These are phyloP conservation scores for Rhopilema esculentum DNA, from an alignment of 30 jellyfish, hydroid and myxozoan genomes.

Conservation along the genomic window DNA sequence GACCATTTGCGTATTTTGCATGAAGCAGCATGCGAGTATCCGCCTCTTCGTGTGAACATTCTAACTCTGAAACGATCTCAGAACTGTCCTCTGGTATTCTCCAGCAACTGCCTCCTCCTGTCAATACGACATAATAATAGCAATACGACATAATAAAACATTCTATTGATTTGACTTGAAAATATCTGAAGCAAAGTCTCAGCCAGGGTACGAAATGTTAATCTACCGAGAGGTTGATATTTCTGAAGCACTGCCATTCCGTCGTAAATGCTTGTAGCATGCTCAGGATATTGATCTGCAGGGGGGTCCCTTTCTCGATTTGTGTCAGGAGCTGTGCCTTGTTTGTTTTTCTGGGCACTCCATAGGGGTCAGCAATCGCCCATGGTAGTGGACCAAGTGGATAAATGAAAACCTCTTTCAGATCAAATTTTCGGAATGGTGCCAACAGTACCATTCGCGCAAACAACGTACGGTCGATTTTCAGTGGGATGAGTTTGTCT, in stretches of 20 bases:
- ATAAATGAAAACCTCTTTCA: conserved; percentile 56
- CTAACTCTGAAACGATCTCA: conserved; percentile 49
- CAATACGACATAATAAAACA: neutral
- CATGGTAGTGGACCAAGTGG: conserved; percentile 65
- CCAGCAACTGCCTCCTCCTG: neutral
- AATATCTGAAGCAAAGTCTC: conserved; percentile 27
- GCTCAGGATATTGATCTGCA: conserved; percentile 49
- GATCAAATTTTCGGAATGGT: conserved; percentile 45
- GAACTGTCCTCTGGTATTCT: neutral
- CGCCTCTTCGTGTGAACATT: conserved; percentile 72
- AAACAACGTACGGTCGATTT: conserved; percentile 25
- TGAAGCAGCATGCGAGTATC: conserved; percentile 69
- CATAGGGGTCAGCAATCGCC: conserved; percentile 44
- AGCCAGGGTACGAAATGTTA: too few species aligned
- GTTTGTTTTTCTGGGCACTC: conserved; percentile 40
- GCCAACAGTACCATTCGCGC: conserved; percentile 44
- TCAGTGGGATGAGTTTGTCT: too few species aligned
- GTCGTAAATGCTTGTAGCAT: conserved; percentile 20
- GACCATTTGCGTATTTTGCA: conserved; percentile 55
- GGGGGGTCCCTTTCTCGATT: conserved; percentile 34
- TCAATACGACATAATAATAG: neutral
- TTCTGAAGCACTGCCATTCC: conserved; percentile 65
- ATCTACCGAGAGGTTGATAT: too few species aligned
- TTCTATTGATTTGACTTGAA: conserved; percentile 8
- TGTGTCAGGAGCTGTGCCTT: conserved; percentile 43